Evolutionary conservation across 1,140 invertebrate genomes (phyloP).

Genomic region (Drosophila tsacasi): DNA sequence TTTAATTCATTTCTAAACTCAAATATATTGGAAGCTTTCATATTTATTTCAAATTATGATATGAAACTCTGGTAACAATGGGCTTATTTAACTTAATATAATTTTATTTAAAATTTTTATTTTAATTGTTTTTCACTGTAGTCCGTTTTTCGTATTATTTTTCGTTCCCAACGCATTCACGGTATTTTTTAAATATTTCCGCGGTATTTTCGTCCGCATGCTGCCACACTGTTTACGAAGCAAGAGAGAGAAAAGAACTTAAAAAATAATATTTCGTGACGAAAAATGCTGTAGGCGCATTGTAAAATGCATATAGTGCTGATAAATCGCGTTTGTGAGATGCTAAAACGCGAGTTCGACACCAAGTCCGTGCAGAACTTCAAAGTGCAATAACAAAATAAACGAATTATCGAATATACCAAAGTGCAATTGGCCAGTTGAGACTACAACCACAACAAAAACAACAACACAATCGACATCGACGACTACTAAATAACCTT

Average conservation of each 20-base stretch:
- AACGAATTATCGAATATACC: constrained; percentile 27
- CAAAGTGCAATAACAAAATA: constrained; percentile 66
- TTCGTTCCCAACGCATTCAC: not conserved
- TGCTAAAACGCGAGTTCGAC: constrained; percentile 60
- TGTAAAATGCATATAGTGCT: constrained; percentile 69
- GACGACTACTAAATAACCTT: constrained; percentile 63
- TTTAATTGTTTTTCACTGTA: not conserved
- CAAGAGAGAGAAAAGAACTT: constrained; percentile 39
- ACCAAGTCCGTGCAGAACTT: constrained; percentile 71
- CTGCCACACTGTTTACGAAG: constrained; percentile 51
- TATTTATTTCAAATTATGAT: too few relatives aligned
- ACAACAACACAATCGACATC: constrained; percentile 58
- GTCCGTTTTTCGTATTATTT: not conserved
- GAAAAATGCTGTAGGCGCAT: constrained; percentile 70
- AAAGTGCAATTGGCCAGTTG: constrained; percentile 55
- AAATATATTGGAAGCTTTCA: too few relatives aligned
- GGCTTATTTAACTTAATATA: not conserved
- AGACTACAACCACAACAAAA: constrained; percentile 43
- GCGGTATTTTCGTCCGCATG: constrained; percentile 14
- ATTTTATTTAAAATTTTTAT: not conserved
- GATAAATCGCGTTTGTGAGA: constrained; percentile 62
- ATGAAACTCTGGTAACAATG: too few relatives aligned
- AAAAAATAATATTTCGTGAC: constrained; percentile 64
- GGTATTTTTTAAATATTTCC: constrained; percentile 1
- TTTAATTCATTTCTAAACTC: too few relatives aligned